A percentile compares a stretch with the other conserved stretches of the same genome.
These are phyloP conservation scores for Eclectus roratus DNA, from an alignment of 2,113 vertebrate genomes.

Conservation along the genomic window DNA sequence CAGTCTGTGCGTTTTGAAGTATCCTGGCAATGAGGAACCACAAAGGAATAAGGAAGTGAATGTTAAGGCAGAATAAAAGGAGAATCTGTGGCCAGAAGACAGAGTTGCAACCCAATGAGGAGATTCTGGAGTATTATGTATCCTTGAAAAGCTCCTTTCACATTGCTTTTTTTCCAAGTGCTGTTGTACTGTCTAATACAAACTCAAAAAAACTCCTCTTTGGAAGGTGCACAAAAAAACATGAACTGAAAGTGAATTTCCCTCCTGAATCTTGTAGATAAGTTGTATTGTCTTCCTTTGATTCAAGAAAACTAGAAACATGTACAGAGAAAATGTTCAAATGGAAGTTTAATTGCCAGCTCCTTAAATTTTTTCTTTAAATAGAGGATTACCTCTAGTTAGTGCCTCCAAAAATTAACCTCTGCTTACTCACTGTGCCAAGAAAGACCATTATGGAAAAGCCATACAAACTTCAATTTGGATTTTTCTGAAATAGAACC, in stretches of 20 bases:
- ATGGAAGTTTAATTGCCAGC: background rate
- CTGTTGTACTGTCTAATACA: background rate
- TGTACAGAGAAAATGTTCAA: background rate
- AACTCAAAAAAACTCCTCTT: background rate
- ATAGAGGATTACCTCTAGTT: background rate
- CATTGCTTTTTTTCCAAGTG: background rate
- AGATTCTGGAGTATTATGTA: background rate
- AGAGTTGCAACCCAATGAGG: background rate
- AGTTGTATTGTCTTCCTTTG: background rate
- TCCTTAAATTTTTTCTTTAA: background rate
- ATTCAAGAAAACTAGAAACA: background rate
- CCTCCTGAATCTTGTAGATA: background rate
- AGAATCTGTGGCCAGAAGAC: background rate
- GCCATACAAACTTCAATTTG: constrained; percentile 49
- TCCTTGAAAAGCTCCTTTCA: background rate
- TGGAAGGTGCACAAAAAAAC: background rate
- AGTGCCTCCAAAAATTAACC: constrained; percentile 1
- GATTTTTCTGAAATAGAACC: constrained; percentile 56
- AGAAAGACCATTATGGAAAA: background rate
- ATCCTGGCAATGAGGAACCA: background rate
- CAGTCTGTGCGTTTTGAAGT: background rate
- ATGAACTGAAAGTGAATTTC: background rate
- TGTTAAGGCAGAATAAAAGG: background rate
- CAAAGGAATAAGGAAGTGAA: background rate
- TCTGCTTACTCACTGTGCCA: constrained; percentile 3